A percentile compares a stretch with the other conserved stretches of the same genome.
Conservation (phyloP, 1,140 invertebrate genomes). For the Hyphantria cunea region DNA sequence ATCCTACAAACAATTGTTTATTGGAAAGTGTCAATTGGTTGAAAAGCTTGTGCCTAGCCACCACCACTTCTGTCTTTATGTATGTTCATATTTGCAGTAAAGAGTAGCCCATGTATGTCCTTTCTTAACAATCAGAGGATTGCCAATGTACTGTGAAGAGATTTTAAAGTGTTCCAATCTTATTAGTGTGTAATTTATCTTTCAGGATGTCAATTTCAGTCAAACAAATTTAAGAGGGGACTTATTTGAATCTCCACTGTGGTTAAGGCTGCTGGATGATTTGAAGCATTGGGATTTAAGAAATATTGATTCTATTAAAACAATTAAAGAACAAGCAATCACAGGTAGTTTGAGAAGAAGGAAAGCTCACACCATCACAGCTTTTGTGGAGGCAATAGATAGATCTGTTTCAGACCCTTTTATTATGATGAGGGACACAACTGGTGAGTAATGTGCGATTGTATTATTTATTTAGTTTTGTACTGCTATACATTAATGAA, state of each 20-base stretch:
- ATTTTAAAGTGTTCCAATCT: no score
- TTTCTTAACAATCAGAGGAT: no score
- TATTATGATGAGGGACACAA: conserved; percentile 62
- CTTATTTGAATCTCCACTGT: conserved; percentile 64
- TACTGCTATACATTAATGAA: no score
- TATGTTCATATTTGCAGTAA: no score
- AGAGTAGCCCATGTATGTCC: no score
- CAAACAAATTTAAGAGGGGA: conserved; percentile 52
- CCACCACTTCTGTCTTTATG: no score
- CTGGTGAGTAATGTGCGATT: conserved; percentile 43
- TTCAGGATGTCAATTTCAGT: conserved; percentile 66
- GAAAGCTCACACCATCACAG: conserved; percentile 64
- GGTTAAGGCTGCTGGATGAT: conserved; percentile 58
- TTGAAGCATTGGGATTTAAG: conserved; percentile 46
- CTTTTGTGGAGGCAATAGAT: conserved; percentile 66
- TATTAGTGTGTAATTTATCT: conserved; percentile 10
- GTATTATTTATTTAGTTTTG: no score
- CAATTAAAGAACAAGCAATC: conserved; percentile 60
- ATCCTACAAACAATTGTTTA: no score
- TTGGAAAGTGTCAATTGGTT: no score
- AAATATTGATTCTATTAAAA: conserved; percentile 58
- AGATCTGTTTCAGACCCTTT: conserved; percentile 70
- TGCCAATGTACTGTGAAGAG: no score
- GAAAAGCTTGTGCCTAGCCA: no score
- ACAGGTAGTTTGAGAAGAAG: conserved; percentile 52